Evolutionary conservation across 2,113 vertebrate species (phyloP).

Genomic region (rat (Rattus norvegicus)): GRCr8 NC_086031.1:67576501-67577000

Average conservation of each 20-base stretch:
- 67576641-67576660: background rate
- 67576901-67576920: no score
- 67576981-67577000: background rate
- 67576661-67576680: background rate
- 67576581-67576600: constrained; percentile 34
- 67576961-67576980: background rate
- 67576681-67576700: background rate
- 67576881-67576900: no score
- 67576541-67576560: constrained; percentile 27
- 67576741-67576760: no score
- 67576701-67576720: no score
- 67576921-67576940: background rate
- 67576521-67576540: background rate
- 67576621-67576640: background rate
- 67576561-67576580: background rate
- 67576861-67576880: no score
- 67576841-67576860: no score
- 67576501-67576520: background rate
- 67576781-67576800: no score
- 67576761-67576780: background rate
- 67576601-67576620: background rate
- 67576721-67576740: no score
- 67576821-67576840: background rate
- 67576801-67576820: no score
- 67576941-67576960: constrained; percentile 2